A percentile compares a stretch with the other conserved stretches of the same genome.
Conservation (phyloP, 2,113 vertebrate species). For the Stictonetta naevosa region DNA sequence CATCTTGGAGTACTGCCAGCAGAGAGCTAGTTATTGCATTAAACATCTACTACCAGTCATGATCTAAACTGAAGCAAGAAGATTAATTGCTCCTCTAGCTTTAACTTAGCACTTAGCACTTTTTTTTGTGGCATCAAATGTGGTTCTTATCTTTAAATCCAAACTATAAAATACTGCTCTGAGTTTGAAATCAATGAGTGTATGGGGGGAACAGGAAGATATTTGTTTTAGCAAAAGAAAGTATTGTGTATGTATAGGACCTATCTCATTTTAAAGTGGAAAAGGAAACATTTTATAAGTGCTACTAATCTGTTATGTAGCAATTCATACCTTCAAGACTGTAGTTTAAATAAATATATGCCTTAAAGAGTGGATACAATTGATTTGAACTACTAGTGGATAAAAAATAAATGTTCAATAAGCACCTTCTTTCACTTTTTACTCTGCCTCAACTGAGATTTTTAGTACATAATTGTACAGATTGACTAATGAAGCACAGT, state of each 20-base stretch:
- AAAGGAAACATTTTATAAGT: background rate
- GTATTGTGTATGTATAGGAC: background rate
- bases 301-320: background rate
- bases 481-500: background rate
- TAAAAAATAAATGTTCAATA: background rate
- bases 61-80: conserved; percentile 20
- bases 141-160: background rate
- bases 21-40: conserved; percentile 29
- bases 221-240: background rate
- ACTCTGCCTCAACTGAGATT: background rate
- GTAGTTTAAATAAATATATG: background rate
- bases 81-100: background rate
- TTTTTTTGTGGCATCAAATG: background rate
- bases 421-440: background rate
- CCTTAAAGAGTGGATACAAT: background rate
- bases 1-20: conserved; percentile 39
- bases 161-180: background rate
- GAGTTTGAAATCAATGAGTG: background rate
- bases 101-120: background rate
- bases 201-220: background rate
- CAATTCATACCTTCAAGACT: background rate
- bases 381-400: background rate
- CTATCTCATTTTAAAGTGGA: background rate
- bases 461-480: background rate
- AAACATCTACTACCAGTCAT: conserved; percentile 16